Percentiles rank a stretch among this genome's conserved stretches.
phyloP scores from a whole-genome alignment of 2,113 vertebrate species.

The Chaetura pelagica region DNA sequence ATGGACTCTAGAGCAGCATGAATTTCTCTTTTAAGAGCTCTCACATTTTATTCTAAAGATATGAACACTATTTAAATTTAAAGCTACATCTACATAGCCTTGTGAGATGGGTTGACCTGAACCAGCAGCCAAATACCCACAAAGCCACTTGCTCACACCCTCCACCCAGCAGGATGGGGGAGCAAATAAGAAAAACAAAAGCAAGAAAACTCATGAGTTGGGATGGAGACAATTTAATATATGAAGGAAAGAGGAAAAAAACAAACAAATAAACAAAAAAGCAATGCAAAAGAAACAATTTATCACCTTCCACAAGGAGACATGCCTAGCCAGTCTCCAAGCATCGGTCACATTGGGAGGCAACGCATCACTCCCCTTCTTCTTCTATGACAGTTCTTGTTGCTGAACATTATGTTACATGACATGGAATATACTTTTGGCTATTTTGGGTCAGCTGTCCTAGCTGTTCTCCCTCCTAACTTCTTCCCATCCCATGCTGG shows the following conservation, averaged over 20 bases:
- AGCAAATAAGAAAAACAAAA: background rate
- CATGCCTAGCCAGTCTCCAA: background rate
- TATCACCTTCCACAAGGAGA: background rate
- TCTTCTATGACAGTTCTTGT: background rate
- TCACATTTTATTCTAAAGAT: background rate
- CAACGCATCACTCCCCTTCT: background rate
- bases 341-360: rapidly evolving
- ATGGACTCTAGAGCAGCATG: background rate
- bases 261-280: background rate
- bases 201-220: background rate
- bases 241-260: background rate
- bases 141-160: background rate
- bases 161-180: background rate
- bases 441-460: background rate
- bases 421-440: background rate
- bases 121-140: background rate
- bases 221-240: background rate
- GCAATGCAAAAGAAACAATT: background rate
- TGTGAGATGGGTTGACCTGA: background rate
- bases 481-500: background rate
- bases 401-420: background rate
- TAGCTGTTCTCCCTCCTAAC: background rate
- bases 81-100: background rate
- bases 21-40: background rate
- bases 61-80: background rate